Evolutionary conservation across 2,797 vertebrate species (phyloP), one percentile per base, ranked within the genome.

Genomic region (Halcyon leucocephala): DNA sequence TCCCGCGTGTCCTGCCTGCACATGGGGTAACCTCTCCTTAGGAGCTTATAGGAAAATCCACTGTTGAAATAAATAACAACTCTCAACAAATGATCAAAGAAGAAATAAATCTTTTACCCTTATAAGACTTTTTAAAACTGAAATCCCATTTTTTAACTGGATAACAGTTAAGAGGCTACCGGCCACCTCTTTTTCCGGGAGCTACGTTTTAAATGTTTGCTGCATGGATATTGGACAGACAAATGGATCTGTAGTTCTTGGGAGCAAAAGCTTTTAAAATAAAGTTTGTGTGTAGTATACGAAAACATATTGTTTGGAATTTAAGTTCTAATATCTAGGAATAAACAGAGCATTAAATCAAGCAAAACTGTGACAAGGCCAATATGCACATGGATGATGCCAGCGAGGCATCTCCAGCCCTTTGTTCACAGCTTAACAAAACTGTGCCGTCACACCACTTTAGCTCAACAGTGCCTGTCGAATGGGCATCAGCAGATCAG

Each of bases 371-470:
- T 99, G 98, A 98, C 98, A 98, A 98, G 98, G 98, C 98, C 98
- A 98, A 98, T 99, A 98, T 97, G 98, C 98, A 98, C 97, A 97
- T 95, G 98, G 98, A 97, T 97, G 98, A 99, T 99, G 99, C 98
- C 98, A 98, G 98, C 95, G 97, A 98, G 97, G 96, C 98, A 98
- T 98, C 98, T 98, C 98, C 97, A 98, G 97, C 98, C 98, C 98
- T 99, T 99, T 99, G 99, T 99, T 99, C 98, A 98, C 98, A 98
- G 99, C 99, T 99, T 99, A 99, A 99, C 99, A 99, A 99, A 99
- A 99, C 99, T 99, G 98, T 98, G 98, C 99, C 98, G 99, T 99
- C 99, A 99, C 99, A 99, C 98, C 98, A 98, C 99, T 99, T 99
- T 98, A 99, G 98, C 98, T 99, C 99, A 99, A 99, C 99, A 98